Evolutionary conservation across 1,140 invertebrate species (phyloP), one percentile per base, ranked within the genome.

Genomic region (Drosophila navojoa): DNA sequence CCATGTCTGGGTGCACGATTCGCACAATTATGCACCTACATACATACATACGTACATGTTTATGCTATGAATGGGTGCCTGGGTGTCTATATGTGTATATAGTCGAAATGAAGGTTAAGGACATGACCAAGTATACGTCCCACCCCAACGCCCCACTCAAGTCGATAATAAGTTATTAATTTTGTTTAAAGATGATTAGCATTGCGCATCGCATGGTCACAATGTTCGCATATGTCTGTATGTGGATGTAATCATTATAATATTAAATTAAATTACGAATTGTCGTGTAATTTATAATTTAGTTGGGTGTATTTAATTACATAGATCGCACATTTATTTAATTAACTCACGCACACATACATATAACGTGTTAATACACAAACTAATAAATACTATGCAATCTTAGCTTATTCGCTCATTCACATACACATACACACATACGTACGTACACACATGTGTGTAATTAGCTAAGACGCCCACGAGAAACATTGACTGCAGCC

Each of bases 151-250:
- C 35, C 35, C 9, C 29, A 22, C 19, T 50, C 32, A 57, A 55
- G 32, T 55, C 32, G 66, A 35, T 69, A 73, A 66, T 66, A 38
- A 38, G 29, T 29, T 40, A 55, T 35, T 63, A 62, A 71, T 64
- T 53, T 45, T 19, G 16, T 13, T 64, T 27, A 58, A 64, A 57
- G 42, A 50, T 25, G 13, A 52, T 59, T 16, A 52, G 25, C 25
- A 4, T 32, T 6, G 13, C 15, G 4, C 5, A 5, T 42, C n/a
- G 40, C 1, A 42, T 6, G 5, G 40, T 5, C 40, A 3, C 9
- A 35, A 7, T 35, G 32, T 35, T 5, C 3, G 6, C 6, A 29
- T 22, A 22, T 22, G 27, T 5, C 27, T 29, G 5, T 29, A 29
- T 29, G 6, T 2, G 19, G 2, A 6, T 29, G 6, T 5, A 29